Evolutionary conservation across 2,113 vertebrate genomes (phyloP).

Genomic region (Epinephelus cyanopodus): DNA sequence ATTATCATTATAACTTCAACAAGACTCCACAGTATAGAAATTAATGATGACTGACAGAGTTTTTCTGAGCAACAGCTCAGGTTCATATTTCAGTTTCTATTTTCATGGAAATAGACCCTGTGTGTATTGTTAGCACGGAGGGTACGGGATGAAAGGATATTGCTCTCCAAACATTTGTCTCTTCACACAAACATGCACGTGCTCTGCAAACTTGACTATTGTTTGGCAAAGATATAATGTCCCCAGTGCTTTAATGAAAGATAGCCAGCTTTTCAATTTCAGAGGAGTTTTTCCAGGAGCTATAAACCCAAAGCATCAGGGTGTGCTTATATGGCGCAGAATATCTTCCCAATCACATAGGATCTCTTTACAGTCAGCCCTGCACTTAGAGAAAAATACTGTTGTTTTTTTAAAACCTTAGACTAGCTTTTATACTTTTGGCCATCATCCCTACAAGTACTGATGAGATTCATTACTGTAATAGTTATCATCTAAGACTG

Average conservation of each 20-base stretch:
- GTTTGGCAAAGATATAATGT: constrained; percentile 18
- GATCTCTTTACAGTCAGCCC: neutral
- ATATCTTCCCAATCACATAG: neutral
- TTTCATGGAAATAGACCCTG: constrained; percentile 35
- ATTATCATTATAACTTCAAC: constrained; percentile 28
- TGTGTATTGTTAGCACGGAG: constrained; percentile 10
- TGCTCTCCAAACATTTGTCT: constrained; percentile 19
- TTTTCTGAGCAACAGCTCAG: constrained; percentile 30
- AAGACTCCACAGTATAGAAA: constrained; percentile 25
- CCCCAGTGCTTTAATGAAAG: constrained; percentile 5
- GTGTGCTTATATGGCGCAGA: neutral
- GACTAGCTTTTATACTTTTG: neutral
- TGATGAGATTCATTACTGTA: neutral
- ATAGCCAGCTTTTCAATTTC: constrained; percentile 1
- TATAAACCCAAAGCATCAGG: neutral
- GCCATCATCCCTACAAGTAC: neutral
- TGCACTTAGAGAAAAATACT: neutral
- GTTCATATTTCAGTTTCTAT: constrained; percentile 31
- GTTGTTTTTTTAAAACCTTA: neutral
- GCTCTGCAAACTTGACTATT: constrained; percentile 3
- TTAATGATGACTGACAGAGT: constrained; percentile 42
- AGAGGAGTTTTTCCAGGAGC: neutral
- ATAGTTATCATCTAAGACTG: neutral
- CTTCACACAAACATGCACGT: neutral
- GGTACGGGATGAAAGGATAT: constrained; percentile 14